Percentiles rank a stretch among this genome's conserved stretches.
phyloP scores from a whole-genome alignment of 2,113 vertebrate species.

The Macrotus californicus region DNA sequence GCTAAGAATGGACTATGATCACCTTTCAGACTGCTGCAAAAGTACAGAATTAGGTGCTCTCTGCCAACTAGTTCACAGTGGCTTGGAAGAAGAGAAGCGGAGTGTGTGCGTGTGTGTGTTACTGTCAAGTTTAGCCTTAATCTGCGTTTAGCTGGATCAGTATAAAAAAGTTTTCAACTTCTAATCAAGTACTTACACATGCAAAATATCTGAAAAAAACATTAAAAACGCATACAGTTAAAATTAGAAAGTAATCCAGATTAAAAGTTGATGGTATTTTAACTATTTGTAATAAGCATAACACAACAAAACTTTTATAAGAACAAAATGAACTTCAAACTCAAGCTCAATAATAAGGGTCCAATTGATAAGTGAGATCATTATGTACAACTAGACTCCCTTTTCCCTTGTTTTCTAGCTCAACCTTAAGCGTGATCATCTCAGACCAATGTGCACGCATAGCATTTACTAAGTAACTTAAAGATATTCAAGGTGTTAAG shows the following conservation, averaged over 20 bases:
- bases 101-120: not conserved
- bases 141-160: not conserved
- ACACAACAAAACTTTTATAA: not conserved
- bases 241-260: conserved; percentile 7
- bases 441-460: too few species aligned
- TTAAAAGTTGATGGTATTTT: not conserved
- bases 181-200: not conserved
- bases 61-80: not conserved
- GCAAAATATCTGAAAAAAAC: not conserved
- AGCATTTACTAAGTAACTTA: too few species aligned
- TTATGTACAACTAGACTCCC: too few species aligned
- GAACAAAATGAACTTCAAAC: conserved; percentile 22
- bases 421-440: too few species aligned
- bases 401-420: too few species aligned
- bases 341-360: too few species aligned
- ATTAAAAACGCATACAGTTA: conserved; percentile 3
- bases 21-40: not conserved
- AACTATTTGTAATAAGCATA: not conserved
- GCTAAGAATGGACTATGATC: not conserved
- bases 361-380: too few species aligned
- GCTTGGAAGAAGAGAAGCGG: not conserved
- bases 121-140: conserved; percentile 18
- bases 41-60: not conserved
- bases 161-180: not conserved
- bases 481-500: too few species aligned